Conservation (phyloP, 2,888 invertebrate genomes). For the Slavum lentiscoides region DNA sequence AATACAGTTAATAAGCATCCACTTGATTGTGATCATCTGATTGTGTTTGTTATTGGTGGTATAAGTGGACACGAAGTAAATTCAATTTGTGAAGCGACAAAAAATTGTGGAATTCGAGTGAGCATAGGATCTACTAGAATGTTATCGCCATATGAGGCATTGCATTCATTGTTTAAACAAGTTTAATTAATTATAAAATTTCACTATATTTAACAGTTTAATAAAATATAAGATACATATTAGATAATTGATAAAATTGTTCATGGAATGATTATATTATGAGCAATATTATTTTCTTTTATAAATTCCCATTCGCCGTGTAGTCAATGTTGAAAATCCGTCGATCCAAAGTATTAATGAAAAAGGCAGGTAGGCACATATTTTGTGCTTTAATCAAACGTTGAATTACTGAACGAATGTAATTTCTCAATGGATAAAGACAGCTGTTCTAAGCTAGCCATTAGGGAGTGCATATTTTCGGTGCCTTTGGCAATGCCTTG, state of each 20-base stretch:
- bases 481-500: slow-evolving; percentile 67
- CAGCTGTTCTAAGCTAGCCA: slow-evolving; percentile 79
- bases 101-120: slow-evolving; percentile 55
- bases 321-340: slow-evolving; percentile 14
- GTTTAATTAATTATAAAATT: slow-evolving; percentile 24
- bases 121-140: slow-evolving; percentile 57
- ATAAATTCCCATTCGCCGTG: slow-evolving; percentile 5
- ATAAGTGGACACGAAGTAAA: slow-evolving; percentile 68
- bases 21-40: slow-evolving; percentile 67
- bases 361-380: neutral
- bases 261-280: slow-evolving; percentile 36
- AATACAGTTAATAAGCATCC: slow-evolving; percentile 65
- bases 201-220: slow-evolving; percentile 42
- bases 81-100: slow-evolving; percentile 59
- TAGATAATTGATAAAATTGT: slow-evolving; percentile 32
- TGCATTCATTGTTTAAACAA: slow-evolving; percentile 54
- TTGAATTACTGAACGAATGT: slow-evolving; percentile 63
- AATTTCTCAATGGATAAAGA: slow-evolving; percentile 84
- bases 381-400: slow-evolving; percentile 31
- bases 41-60: slow-evolving; percentile 71
- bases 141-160: slow-evolving; percentile 55
- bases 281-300: slow-evolving; percentile 29
- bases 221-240: slow-evolving; percentile 25
- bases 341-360: neutral
- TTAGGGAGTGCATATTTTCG: slow-evolving; percentile 80